Evolutionary conservation across 2,113 vertebrate genomes (phyloP), one percentile per base, ranked within the genome.

Genomic region (Paedocypris sp.): DNA sequence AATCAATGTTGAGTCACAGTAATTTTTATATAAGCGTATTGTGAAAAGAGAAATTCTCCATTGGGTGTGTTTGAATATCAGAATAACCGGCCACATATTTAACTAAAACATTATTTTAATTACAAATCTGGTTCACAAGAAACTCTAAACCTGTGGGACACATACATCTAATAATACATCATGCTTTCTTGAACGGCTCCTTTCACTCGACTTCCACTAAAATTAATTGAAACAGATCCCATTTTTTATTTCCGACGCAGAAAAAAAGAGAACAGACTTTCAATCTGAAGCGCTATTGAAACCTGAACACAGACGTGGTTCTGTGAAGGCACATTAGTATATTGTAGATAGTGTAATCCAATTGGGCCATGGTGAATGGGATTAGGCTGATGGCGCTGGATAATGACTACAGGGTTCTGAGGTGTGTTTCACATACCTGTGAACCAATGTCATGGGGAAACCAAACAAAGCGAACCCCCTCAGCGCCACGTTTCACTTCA

Each of bases 321-420:
- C 61, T 47, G 64, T 46, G 16, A 26, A 68, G 63, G 47, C 32
- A 35, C 19, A 13, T 50, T 58, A 67, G 43, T 52, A 39, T 15
- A 54, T 45, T 59, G 36, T 60, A 45, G 45, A 62, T 38, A 68
- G 62, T 33, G 16, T 73, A 70, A 78, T 78, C 61, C 39, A 60
- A 74, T 68, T 69, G 60, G 66, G 56, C 12, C 16, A 42, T 54
- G 52, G 42, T 61, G 64, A 67, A 74, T 46, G 22, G 75, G 67
- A 79, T 75, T 73, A 71, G 51, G 60, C 19, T 71, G 65, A 69
- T 70, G 67, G 68, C 33, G 63, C 60, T 47, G 47, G 65, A 67
- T 63, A 73, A 67, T 68, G 61, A 66, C 54, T 56, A n/a, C 20
- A 18, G 50, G 45, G 56, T 41, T 20, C 36, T 28, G 38, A 31